Evolutionary conservation across 2,113 vertebrate species (phyloP).

Genomic region (Atherinomorus stipes): DNA sequence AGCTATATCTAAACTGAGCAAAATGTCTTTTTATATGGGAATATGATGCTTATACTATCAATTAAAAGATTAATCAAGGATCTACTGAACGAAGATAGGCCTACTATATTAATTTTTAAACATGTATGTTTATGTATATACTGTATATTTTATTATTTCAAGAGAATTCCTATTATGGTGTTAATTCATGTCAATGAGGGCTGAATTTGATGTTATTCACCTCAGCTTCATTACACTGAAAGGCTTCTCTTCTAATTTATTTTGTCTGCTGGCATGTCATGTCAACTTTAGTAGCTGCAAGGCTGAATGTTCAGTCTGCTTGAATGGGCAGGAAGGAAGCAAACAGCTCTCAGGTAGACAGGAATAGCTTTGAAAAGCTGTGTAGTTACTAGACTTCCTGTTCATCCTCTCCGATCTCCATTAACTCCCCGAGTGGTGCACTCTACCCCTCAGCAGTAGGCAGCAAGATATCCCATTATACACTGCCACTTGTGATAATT

Average conservation of each 20-base stretch:
- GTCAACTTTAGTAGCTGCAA: background rate
- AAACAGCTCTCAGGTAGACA: conserved; percentile 29
- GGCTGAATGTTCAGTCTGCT: conserved; percentile 10
- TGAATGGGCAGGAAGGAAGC: conserved; percentile 12
- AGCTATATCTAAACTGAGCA: background rate
- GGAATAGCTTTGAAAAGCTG: conserved; percentile 40
- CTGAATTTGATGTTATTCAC: background rate
- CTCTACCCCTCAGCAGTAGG: conserved; percentile 35
- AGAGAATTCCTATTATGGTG: background rate
- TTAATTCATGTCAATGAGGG: background rate
- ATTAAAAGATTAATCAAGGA: accelerated
- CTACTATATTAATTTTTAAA: background rate
- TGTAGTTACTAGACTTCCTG: conserved; percentile 42
- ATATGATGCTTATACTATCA: background rate
- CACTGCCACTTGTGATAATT: conserved; percentile 61
- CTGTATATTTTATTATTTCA: background rate
- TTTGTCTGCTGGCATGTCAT: conserved; percentile 14
- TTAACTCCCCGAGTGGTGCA: conserved; percentile 39
- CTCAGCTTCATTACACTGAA: background rate
- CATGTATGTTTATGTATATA: background rate
- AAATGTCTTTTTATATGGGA: background rate
- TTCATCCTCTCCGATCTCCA: conserved; percentile 47
- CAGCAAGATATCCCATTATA: conserved; percentile 43
- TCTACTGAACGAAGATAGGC: background rate
- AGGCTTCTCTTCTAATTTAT: background rate